Evolutionary conservation across 2,113 vertebrate species (phyloP).

Genomic region (Oceanodroma tethys): DNA sequence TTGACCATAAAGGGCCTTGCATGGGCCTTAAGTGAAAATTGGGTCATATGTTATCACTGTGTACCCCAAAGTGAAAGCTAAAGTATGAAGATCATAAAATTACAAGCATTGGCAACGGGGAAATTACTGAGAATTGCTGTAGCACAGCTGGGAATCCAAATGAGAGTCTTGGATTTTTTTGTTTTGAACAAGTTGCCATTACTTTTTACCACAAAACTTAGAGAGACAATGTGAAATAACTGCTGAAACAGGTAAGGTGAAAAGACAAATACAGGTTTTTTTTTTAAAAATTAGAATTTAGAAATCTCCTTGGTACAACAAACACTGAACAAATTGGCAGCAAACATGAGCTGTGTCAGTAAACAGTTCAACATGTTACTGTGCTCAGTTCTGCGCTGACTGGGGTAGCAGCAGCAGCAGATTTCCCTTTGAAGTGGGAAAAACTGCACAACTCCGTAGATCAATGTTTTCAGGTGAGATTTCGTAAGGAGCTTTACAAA

Average conservation of each 20-base stretch:
- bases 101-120: not conserved
- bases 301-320: not conserved
- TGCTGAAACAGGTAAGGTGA: not conserved
- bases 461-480: slow-evolving; percentile 1
- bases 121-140: not conserved
- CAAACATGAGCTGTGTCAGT: not conserved
- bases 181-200: not conserved
- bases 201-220: not conserved
- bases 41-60: not conserved
- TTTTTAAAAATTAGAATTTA: not conserved
- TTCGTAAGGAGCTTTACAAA: not conserved
- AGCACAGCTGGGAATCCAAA: not conserved
- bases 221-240: not conserved
- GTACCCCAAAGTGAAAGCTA: not conserved
- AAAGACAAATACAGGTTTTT: not conserved
- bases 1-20: not conserved
- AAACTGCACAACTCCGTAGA: not conserved
- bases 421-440: not conserved
- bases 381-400: not conserved
- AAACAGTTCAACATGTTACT: accelerated
- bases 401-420: not conserved
- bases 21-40: not conserved
- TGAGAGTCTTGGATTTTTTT: not conserved
- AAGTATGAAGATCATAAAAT: not conserved
- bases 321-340: not conserved